Base-by-base conservation (phyloP, 2,797 vertebrate genomes). In the Lophius americanus region DNA sequence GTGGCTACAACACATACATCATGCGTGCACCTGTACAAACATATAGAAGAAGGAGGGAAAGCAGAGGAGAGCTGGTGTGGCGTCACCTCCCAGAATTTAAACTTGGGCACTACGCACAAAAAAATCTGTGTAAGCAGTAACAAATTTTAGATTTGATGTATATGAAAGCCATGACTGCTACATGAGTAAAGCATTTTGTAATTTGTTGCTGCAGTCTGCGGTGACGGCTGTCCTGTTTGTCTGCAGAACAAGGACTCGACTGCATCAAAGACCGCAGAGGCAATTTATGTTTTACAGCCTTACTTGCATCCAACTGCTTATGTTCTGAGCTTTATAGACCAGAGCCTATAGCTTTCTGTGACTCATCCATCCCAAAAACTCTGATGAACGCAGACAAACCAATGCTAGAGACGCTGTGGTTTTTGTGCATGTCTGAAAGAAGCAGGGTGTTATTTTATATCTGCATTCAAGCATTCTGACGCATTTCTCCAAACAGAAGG, bases 11-110 rank as follows among this genome's bases (percentile, higher is more conserved):
- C 79, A 80, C 88, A 88, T 79, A 83, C 86, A 91, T 89, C 87
- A 89, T 62, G 4, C 12, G 12, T 77, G 80, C 92, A 93, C 92
- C 92, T 94, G 92, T 88, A 88, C 79, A 93, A 93, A 93, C 89
- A 93, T 39, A 82, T 60, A 70, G 75, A 61, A 59, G 73, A 74
- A 82, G 66, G 61, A 61, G 72, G 66, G 61, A 61, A 73, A 68
- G 44, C 63, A 64, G 80, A 57, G 66, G 23, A 65, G 63, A 76
- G 55, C 68, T 23, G 11, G n/a, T 64, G 61, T 62, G 55, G 63
- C 66, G 73, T 79, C 76, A 79, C 73, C 69, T 39, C 76, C 73
- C 55, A 70, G 76, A 71, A 61, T 64, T 75, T 59, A 44, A 70
- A 75, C 69, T 69, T 35, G 43, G 70, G 77, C 51, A 69, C 14